Evolutionary conservation across 2,113 vertebrate genomes (phyloP).

Genomic region (Microtus ochrogaster): DNA sequence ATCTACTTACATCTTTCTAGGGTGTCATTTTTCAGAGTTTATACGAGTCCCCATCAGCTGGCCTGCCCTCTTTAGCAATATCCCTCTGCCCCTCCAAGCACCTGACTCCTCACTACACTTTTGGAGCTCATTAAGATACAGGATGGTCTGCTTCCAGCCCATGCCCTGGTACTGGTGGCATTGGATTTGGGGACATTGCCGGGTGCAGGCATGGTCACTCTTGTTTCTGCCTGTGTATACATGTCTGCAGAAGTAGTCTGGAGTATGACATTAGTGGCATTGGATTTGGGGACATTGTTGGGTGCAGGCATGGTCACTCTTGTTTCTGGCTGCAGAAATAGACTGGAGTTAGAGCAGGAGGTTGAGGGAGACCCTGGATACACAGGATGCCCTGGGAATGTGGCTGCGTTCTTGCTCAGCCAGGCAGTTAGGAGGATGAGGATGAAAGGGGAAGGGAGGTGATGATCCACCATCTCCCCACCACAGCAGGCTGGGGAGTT

Average conservation of each 20-base stretch:
- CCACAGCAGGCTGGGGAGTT: conserved; percentile 12
- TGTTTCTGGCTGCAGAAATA: background rate
- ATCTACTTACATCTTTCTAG: background rate
- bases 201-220: background rate
- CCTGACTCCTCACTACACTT: background rate
- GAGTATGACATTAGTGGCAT: background rate
- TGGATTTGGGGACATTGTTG: background rate
- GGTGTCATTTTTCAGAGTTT: background rate
- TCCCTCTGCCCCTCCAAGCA: too few species aligned
- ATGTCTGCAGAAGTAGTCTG: too few species aligned
- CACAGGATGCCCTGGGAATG: background rate
- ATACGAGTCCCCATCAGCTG: background rate
- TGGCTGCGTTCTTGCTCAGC: background rate
- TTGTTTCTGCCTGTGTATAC: background rate
- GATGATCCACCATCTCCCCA: conserved; percentile 68
- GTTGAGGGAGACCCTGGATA: background rate
- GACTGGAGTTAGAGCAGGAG: background rate
- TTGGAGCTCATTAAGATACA: background rate
- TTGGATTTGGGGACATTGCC: background rate
- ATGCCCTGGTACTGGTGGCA: background rate
- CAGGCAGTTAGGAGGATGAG: conserved; percentile 3
- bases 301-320: background rate
- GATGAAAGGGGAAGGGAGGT: conserved; percentile 65
- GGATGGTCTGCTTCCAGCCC: background rate
- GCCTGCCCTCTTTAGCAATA: background rate